Percentiles rank a stretch among this genome's conserved stretches.
These are phyloP conservation scores for Camelus dromedarius DNA, from an alignment of 2,113 vertebrate species.

Conservation along the genomic window DNA sequence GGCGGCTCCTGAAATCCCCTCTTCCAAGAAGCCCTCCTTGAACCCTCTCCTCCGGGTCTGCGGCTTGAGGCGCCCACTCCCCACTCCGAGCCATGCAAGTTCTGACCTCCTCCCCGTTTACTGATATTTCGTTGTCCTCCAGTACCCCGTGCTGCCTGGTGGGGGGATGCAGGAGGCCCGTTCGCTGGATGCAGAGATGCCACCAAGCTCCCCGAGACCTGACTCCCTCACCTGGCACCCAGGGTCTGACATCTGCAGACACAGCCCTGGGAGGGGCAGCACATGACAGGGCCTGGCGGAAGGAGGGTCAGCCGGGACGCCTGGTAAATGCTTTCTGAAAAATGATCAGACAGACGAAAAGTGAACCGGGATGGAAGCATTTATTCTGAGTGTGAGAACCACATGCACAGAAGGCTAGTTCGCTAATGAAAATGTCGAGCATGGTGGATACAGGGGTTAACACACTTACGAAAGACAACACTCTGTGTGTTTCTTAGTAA, in stretches of 20 bases:
- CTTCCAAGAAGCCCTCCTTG: constrained; percentile 54
- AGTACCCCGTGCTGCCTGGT: background rate
- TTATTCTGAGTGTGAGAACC: constrained; percentile 12
- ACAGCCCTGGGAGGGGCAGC: no score
- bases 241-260: background rate
- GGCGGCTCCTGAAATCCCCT: constrained; percentile 54
- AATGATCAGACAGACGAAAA: background rate
- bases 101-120: background rate
- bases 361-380: background rate
- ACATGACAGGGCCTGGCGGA: no score
- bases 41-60: background rate
- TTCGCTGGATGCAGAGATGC: no score
- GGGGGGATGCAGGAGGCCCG: background rate
- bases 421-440: background rate
- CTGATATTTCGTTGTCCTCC: background rate
- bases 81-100: background rate
- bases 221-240: background rate
- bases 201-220: no score
- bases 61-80: background rate
- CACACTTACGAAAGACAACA: background rate
- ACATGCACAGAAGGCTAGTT: background rate
- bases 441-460: background rate
- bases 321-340: background rate
- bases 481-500: background rate
- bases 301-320: background rate